Percentiles rank a stretch among this genome's conserved stretches.
phyloP scores from a whole-genome alignment of 2,113 vertebrate genomes.

The Chrysochloris asiatica region DNA sequence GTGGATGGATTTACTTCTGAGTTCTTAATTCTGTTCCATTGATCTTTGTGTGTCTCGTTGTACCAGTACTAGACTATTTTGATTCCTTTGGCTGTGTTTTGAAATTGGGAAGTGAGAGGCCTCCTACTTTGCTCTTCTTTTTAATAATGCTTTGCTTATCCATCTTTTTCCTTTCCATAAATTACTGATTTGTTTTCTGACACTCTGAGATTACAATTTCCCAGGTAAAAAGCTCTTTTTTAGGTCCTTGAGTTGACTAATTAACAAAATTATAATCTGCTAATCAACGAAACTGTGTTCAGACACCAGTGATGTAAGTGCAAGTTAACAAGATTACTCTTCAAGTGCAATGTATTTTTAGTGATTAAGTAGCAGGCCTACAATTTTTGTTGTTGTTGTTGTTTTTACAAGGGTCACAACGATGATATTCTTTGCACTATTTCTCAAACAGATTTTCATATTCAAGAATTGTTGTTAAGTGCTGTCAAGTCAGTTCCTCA shows the following conservation, averaged over 20 bases:
- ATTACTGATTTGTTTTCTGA: not conserved
- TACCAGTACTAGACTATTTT: no score
- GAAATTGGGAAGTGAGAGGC: no score
- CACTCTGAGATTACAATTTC: not conserved
- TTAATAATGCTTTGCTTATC: no score
- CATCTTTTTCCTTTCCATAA: no score
- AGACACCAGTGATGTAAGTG: not conserved
- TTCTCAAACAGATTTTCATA: conserved; percentile 12
- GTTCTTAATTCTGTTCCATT: no score
- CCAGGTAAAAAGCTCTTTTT: not conserved
- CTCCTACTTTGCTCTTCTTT: no score
- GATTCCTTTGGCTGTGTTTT: no score
- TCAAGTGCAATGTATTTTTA: conserved; percentile 4
- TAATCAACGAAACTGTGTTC: not conserved
- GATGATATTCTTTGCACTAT: not conserved
- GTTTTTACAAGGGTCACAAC: not conserved
- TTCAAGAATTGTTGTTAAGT: no score
- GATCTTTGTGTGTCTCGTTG: no score
- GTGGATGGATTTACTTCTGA: no score
- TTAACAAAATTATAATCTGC: conserved; percentile 2
- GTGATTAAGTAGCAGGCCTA: not conserved
- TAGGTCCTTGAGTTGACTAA: not conserved
- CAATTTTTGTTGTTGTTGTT: no score
- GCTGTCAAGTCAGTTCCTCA: no score
- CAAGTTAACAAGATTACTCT: not conserved